Evolutionary conservation across 2,888 invertebrate genomes (phyloP).

Genomic region (Lymantria monacha): DNA sequence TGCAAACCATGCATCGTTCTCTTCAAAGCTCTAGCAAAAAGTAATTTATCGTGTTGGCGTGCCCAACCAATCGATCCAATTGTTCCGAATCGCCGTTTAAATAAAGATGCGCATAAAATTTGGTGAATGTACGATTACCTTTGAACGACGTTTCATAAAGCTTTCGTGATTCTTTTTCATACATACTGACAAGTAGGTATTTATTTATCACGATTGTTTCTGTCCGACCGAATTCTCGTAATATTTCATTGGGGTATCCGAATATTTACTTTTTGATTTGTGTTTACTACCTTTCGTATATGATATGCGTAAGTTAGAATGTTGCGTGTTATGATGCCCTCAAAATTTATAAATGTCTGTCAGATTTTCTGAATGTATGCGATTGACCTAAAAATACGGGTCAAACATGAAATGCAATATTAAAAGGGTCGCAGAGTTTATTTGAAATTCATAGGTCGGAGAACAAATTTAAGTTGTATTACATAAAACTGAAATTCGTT

Average conservation of each 20-base stretch:
- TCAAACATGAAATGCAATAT: no score
- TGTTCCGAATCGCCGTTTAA: slow-evolving; percentile 53
- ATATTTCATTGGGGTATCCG: slow-evolving; percentile 17
- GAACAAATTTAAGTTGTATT: no score
- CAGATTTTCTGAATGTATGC: no score
- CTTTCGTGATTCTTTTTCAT: slow-evolving; percentile 44
- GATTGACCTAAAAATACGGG: no score
- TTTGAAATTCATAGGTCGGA: no score
- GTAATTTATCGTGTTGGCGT: slow-evolving; percentile 76
- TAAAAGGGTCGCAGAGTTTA: no score
- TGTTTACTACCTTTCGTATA: slow-evolving; percentile 10
- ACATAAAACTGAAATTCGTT: no score
- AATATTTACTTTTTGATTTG: slow-evolving; percentile 8
- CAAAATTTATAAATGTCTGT: no score
- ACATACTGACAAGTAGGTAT: slow-evolving; percentile 13
- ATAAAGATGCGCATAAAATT: slow-evolving; percentile 74
- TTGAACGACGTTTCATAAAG: slow-evolving; percentile 46
- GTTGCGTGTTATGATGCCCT: slow-evolving; percentile 15
- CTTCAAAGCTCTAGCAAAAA: slow-evolving; percentile 65
- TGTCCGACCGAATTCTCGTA: slow-evolving; percentile 25
- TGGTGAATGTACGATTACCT: slow-evolving; percentile 54
- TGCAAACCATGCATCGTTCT: slow-evolving; percentile 56
- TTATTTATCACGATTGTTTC: slow-evolving; percentile 22
- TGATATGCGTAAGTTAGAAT: slow-evolving; percentile 12
- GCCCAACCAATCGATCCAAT: slow-evolving; percentile 67